Evolutionary conservation across 1,140 invertebrate species (phyloP).

Genomic region (Alviniconcha marisindica): DNA sequence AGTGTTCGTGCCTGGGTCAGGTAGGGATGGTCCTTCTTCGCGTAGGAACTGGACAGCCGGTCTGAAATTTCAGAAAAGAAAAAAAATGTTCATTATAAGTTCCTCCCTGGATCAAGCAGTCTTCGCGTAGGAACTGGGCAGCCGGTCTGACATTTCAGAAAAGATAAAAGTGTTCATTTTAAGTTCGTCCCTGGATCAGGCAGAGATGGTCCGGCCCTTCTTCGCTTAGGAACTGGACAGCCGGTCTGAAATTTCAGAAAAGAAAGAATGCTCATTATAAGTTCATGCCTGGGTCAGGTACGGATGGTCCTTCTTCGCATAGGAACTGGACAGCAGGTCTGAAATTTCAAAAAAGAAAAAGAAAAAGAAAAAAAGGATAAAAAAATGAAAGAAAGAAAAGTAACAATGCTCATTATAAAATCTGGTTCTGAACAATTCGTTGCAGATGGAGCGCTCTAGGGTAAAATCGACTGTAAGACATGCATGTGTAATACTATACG

Average conservation of each 20-base stretch:
- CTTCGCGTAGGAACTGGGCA: slow-evolving; percentile 36
- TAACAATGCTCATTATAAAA: neutral
- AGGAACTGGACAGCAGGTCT: slow-evolving; percentile 41
- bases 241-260: slow-evolving; percentile 25
- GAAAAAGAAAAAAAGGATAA: no score
- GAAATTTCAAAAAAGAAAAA: slow-evolving; percentile 8
- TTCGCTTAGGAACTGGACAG: slow-evolving; percentile 37
- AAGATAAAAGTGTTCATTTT: no score
- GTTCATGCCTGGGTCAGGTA: slow-evolving; percentile 27
- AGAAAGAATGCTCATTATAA: no score
- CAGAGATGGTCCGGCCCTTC: slow-evolving; percentile 24
- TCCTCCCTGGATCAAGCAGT: slow-evolving; percentile 1
- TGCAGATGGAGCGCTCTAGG: no score
- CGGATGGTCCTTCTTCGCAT: slow-evolving; percentile 24
- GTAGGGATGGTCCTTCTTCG: slow-evolving; percentile 26
- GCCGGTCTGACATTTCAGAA: slow-evolving; percentile 31
- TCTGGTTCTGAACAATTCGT: no score
- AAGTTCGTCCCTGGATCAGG: slow-evolving; percentile 35
- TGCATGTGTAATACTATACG: no score
- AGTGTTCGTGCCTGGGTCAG: slow-evolving; percentile 31
- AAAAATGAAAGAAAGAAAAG: neutral
- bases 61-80: slow-evolving; percentile 32
- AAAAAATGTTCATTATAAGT: slow-evolving; percentile 16
- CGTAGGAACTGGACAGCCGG: slow-evolving; percentile 36
- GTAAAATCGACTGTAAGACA: no score